Evolutionary conservation across 2,797 vertebrate species (phyloP), one percentile per base, ranked within the genome.

Genomic region (Trachops cirrhosus): DNA sequence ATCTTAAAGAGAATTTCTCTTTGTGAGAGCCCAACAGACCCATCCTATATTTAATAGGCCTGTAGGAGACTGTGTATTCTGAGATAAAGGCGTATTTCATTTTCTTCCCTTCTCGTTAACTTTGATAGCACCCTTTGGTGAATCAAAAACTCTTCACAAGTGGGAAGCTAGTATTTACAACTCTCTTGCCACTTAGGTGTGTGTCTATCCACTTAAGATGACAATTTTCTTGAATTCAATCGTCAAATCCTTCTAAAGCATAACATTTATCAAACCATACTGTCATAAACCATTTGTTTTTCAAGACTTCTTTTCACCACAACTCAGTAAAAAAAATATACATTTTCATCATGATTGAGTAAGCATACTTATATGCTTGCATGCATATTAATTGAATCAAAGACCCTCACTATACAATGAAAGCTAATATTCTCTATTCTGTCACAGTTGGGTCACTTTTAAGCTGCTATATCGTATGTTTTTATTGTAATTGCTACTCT

Each of bases 151-250:
- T 71, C n/a, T 75, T 77, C 29, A 79, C 12, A 29, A 67, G 78
- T n/a, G 77, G 4, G n/a, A 95, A 94, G 67, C 71, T 64, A 89
- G 50, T 88, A 91, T 57, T 75, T 94, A 50, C 26, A 93, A 48
- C 14, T 62, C 3, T 89, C 50, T 91, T 86, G 39, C 37, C 44
- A 67, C 41, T 57, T 86, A 83, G 29, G 5, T 44, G 1, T 86
- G 12, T 94, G 50, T 67, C 68, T 96, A 9, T 68, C 41, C 21
- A 74, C 59, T 48, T 90, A 86, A 68, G 5, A 67, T 62, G 34
- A 64, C 29, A 64, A 37, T 82, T 83, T 86, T 67, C 78, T 87
- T 93, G 14, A 62, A 57, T 21, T 75, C 16, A 96, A 39, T 79
- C 41, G 89, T 5, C 70, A 62, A 80, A 71, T 3, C 11, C 87